These are phyloP conservation scores for Philopedon plagiatum DNA, from an alignment of 2,888 invertebrate genomes.

Conservation along the genomic window DNA sequence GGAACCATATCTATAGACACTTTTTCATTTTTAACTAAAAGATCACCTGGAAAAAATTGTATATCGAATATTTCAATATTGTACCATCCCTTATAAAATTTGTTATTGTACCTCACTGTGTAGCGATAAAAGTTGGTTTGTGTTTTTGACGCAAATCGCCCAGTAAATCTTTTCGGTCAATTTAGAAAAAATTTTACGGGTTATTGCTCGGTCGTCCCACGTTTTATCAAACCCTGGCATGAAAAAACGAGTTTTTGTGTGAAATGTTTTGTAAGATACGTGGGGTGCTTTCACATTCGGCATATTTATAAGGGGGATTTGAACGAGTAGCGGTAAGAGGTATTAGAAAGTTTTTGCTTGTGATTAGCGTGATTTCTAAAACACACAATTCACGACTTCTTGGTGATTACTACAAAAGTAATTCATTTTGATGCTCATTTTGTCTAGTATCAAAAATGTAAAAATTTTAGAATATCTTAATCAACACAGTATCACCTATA, in stretches of 20 bases:
- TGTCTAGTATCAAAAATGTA: too few relatives aligned
- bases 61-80: too few relatives aligned
- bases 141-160: slow-evolving; percentile 15
- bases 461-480: too few relatives aligned
- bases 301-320: background rate
- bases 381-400: too few relatives aligned
- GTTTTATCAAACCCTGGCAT: slow-evolving; percentile 10
- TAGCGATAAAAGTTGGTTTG: slow-evolving; percentile 5
- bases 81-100: too few relatives aligned
- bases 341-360: background rate
- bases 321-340: background rate
- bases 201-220: slow-evolving; percentile 29
- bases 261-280: slow-evolving; percentile 33
- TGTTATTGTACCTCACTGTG: background rate
- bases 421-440: too few relatives aligned
- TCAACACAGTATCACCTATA: too few relatives aligned
- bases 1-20: too few relatives aligned
- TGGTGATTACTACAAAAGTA: too few relatives aligned
- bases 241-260: slow-evolving; percentile 27
- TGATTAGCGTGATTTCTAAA: too few relatives aligned
- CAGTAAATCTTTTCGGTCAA: slow-evolving; percentile 24
- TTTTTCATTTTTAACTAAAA: too few relatives aligned
- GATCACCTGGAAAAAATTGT: too few relatives aligned
- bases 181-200: slow-evolving; percentile 36
- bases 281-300: slow-evolving; percentile 9